Percentiles rank a stretch among this genome's conserved stretches.
Evolutionary conservation across 2,797 vertebrate species (phyloP).

Genomic region (Aselliscus stoliczkanus): DNA sequence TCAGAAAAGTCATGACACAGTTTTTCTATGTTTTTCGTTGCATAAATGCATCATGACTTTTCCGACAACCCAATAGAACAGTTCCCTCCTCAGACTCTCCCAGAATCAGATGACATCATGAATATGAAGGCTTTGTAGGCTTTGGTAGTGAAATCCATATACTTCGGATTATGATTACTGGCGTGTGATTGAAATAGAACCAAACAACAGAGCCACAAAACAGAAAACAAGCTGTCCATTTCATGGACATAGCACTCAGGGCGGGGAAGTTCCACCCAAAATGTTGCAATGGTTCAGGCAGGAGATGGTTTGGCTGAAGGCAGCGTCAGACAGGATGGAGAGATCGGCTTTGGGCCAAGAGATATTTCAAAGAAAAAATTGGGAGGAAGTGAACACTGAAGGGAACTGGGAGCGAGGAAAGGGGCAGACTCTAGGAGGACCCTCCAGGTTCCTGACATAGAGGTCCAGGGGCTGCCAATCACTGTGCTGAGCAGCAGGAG

Average conservation of each 20-base stretch:
- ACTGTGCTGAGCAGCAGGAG: not conserved
- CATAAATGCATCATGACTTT: too few relatives aligned
- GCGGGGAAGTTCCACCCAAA: not conserved
- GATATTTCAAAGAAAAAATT: not conserved
- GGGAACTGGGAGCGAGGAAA: not conserved
- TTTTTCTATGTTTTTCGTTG: too few relatives aligned
- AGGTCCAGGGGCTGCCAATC: not conserved
- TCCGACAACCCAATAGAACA: too few relatives aligned
- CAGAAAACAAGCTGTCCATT: not conserved
- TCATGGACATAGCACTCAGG: not conserved
- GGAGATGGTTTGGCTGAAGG: too few relatives aligned
- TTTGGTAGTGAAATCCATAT: not conserved
- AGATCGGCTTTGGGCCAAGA: not conserved
- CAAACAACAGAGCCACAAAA: not conserved
- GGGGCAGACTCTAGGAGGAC: not conserved
- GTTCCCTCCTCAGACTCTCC: not conserved
- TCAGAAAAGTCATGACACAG: too few relatives aligned
- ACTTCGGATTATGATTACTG: not conserved
- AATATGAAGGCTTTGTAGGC: not conserved
- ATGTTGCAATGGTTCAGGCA: not conserved
- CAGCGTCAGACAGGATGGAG: not conserved
- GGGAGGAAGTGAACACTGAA: not conserved
- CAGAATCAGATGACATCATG: not conserved
- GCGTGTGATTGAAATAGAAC: not conserved
- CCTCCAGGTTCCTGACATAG: not conserved